A percentile compares a stretch with the other conserved stretches of the same genome.
These are phyloP conservation scores for Tangara arthus DNA, from an alignment of 2,797 vertebrate genomes.

Conservation along the genomic window DNA sequence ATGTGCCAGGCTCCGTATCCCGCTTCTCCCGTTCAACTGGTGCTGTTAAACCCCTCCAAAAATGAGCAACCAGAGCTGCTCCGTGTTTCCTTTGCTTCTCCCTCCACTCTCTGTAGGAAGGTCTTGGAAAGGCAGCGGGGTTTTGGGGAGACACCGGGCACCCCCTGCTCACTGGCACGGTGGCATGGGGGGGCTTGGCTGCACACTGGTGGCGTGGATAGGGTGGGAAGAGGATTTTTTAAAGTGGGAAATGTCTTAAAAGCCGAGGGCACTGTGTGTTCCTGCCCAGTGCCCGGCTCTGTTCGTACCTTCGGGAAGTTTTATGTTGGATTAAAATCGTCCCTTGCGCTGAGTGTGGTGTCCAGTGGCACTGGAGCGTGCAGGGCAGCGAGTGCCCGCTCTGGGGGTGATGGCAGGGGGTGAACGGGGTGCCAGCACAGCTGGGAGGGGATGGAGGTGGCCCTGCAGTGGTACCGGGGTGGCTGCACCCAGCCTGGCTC, in stretches of 20 bases:
- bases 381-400: not conserved
- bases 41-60: not conserved
- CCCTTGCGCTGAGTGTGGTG: not conserved
- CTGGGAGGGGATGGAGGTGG: not conserved
- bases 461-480: not conserved
- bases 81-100: not conserved
- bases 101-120: not conserved
- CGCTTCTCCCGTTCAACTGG: not conserved
- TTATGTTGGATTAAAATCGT: conserved; percentile 46
- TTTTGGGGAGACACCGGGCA: not conserved
- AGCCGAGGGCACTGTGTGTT: not conserved
- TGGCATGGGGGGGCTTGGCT: not conserved
- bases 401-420: not conserved
- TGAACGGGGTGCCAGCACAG: fast-evolving
- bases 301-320: not conserved
- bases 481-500: not conserved
- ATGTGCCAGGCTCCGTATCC: not conserved
- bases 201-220: not conserved
- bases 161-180: not conserved
- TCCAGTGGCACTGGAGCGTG: fast-evolving
- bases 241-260: not conserved
- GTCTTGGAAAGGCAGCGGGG: not conserved
- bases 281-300: not conserved
- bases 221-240: not conserved
- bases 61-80: not conserved